Percentiles rank a stretch among this genome's conserved stretches.
These are phyloP conservation scores for Hesperia comma DNA, from an alignment of 2,888 invertebrate genomes.

Conservation along the genomic window DNA sequence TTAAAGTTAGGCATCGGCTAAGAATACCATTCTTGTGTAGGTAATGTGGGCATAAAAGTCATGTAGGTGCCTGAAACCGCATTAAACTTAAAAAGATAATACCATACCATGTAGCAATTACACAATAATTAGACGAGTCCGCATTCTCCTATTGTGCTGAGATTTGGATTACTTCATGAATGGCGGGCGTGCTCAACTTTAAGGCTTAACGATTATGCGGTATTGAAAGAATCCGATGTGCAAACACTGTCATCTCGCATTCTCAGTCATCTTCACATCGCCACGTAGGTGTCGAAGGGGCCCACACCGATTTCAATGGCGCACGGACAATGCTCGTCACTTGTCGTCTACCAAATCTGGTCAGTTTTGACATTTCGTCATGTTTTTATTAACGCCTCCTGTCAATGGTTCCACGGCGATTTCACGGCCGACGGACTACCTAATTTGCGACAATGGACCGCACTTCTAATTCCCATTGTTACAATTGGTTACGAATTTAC, in stretches of 20 bases:
- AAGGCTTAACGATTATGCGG: conserved; percentile 65
- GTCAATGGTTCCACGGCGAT: conserved; percentile 68
- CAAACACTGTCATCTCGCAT: conserved; percentile 70
- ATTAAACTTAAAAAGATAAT: not conserved
- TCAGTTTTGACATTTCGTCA: conserved; percentile 83
- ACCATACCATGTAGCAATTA: conserved; percentile 36
- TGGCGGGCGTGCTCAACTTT: conserved; percentile 72
- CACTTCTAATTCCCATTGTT: conserved; percentile 79
- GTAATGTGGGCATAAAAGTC: not conserved
- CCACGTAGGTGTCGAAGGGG: conserved; percentile 71
- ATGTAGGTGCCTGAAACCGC: too few species aligned
- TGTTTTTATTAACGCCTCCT: conserved; percentile 80
- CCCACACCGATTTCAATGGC: conserved; percentile 79
- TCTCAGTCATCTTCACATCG: conserved; percentile 51
- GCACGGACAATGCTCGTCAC: conserved; percentile 72
- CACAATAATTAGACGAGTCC: conserved; percentile 42
- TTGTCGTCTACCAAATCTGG: conserved; percentile 79
- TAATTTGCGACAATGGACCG: conserved; percentile 78
- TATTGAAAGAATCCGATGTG: conserved; percentile 67
- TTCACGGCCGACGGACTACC: conserved; percentile 72
- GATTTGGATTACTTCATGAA: conserved; percentile 57
- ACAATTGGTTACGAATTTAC: conserved; percentile 62
- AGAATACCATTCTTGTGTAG: too few species aligned
- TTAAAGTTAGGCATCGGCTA: too few species aligned
- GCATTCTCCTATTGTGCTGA: conserved; percentile 43